Conservation (phyloP, 2,888 invertebrate genomes). For the Ophion costatus region DNA sequence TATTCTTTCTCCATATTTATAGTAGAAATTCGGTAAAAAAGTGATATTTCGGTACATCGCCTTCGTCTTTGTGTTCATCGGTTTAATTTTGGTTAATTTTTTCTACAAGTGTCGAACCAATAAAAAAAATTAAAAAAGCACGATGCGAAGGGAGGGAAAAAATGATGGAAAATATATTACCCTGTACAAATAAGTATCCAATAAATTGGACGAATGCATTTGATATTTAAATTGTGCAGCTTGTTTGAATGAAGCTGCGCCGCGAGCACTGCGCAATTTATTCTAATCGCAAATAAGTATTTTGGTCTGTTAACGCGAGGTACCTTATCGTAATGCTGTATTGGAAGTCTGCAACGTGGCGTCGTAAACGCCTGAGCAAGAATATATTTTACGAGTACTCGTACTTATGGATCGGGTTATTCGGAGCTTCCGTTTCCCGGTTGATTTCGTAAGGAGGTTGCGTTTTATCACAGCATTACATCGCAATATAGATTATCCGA, state of each 20-base stretch:
- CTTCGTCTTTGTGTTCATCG: not conserved
- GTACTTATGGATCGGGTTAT: not conserved
- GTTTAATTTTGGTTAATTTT: not conserved
- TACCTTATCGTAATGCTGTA: not conserved
- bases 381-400: conserved; percentile 29
- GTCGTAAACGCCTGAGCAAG: not conserved
- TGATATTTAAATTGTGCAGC: not conserved
- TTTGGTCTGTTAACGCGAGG: not conserved
- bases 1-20: not conserved
- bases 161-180: not conserved
- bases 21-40: not conserved
- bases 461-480: conserved; percentile 9
- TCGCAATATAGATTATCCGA: conserved; percentile 4
- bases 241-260: not conserved
- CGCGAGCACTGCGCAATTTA: not conserved
- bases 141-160: not conserved
- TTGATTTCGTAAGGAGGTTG: not conserved
- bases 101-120: not conserved
- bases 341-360: not conserved
- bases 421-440: conserved; percentile 2
- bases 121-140: not conserved
- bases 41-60: not conserved
- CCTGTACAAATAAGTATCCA: not conserved
- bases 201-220: not conserved
- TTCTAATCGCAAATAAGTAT: not conserved